Percentiles rank a stretch among this genome's conserved stretches.
Conservation (phyloP, 1,140 invertebrate species). For the Zaprionus camerounensis region DNA sequence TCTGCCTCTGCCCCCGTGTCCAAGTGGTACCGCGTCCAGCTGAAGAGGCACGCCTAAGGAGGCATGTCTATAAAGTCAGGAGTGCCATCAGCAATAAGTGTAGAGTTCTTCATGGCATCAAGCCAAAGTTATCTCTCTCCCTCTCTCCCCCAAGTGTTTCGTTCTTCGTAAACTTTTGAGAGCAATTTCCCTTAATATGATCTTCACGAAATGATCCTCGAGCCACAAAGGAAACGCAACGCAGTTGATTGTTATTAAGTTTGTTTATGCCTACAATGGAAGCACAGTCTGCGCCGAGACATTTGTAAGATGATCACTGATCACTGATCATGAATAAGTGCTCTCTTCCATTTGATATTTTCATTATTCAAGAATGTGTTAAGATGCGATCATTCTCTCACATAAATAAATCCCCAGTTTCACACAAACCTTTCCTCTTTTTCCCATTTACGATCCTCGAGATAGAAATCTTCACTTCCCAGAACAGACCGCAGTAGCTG, state of each 20-base stretch:
- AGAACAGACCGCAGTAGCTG: conserved; percentile 19
- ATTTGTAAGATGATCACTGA: background rate
- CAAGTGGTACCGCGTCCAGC: conserved; percentile 21
- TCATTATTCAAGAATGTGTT: background rate
- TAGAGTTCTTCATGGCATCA: conserved; percentile 30
- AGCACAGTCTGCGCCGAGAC: background rate
- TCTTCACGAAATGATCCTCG: conserved; percentile 17
- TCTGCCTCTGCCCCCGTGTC: conserved; percentile 31
- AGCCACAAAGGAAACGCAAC: conserved; percentile 12
- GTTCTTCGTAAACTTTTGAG: conserved; percentile 20
- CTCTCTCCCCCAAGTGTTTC: conserved; percentile 24
- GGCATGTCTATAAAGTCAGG: conserved; percentile 20
- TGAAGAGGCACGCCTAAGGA: background rate
- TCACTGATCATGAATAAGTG: background rate
- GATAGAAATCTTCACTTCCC: conserved; percentile 6
- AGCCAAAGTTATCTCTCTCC: conserved; percentile 24
- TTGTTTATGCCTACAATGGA: background rate
- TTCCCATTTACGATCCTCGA: background rate
- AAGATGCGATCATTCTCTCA: background rate
- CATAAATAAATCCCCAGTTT: background rate
- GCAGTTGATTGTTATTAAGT: conserved; percentile 17
- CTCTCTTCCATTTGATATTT: background rate
- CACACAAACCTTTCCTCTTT: background rate
- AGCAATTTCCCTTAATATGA: conserved; percentile 27
- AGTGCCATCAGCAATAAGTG: conserved; percentile 30